Evolutionary conservation across 2,797 vertebrate genomes (phyloP).

Genomic region (Antennarius maculatus): DNA sequence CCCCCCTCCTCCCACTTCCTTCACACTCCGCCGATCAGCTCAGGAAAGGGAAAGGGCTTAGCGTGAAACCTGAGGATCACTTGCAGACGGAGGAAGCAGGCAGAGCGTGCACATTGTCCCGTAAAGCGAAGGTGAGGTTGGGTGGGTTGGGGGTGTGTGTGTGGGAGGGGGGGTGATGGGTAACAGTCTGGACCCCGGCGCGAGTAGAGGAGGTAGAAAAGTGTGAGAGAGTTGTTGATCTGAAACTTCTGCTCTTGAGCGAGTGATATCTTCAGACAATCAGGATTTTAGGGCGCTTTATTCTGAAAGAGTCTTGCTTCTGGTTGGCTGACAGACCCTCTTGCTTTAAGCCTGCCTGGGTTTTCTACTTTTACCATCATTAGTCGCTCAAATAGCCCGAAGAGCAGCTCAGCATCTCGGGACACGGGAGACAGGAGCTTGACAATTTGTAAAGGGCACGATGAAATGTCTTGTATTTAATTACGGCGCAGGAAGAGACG

Average conservation of each 20-base stretch:
- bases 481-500: slow-evolving; percentile 14
- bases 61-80: slow-evolving; percentile 74
- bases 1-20: slow-evolving; percentile 26
- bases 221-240: slow-evolving; percentile 7
- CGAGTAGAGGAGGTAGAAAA: not conserved
- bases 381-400: not conserved
- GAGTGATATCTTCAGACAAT: slow-evolving; percentile 2
- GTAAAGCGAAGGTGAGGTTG: slow-evolving; percentile 68
- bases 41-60: slow-evolving; percentile 66
- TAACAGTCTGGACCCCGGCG: no score
- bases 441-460: slow-evolving; percentile 51
- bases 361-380: slow-evolving; percentile 13
- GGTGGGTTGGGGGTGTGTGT: slow-evolving; percentile 1
- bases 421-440: slow-evolving; percentile 4
- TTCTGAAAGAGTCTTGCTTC: no score
- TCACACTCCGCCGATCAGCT: slow-evolving; percentile 74
- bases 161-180: no score
- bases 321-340: not conserved
- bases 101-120: slow-evolving; percentile 33
- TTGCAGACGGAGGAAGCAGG: slow-evolving; percentile 61
- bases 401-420: slow-evolving; percentile 15
- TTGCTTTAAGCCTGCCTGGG: slow-evolving; percentile 3
- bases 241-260: slow-evolving; percentile 59
- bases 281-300: not conserved
- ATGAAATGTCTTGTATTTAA: slow-evolving; percentile 59